Base-by-base conservation (phyloP, 1,140 invertebrate species). In the Callitettix versicolor region DNA sequence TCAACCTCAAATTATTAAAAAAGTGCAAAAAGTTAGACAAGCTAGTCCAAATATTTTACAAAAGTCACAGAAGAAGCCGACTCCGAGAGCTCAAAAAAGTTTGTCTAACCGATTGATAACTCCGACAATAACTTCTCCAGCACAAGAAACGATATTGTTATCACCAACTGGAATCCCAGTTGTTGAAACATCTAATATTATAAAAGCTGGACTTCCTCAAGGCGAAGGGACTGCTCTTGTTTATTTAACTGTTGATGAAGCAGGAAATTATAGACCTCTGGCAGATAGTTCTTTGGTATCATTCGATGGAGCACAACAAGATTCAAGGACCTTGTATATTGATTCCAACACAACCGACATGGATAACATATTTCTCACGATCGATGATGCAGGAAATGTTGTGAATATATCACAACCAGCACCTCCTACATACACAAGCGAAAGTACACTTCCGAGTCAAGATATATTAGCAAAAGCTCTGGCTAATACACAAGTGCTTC, bases 401-500 rank as follows among this genome's bases (percentile, higher is more conserved):
- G 44, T 62, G 15, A 62, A 64, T 43, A 55, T 64, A 17, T 26
- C 41, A 3, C 60, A 62, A 18, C 43, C 53, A 11, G 53, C 52
- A 49, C 40, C 38, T 12, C 12, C 55, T 18, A 55, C 53, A 53
- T 21, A 15, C 22, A 11, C 9, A 11, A 30, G 14, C 33, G 57
- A 40, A 12, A 46, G 11, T 43, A 12, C 47, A 18, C 30, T 42
- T 7, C 71, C 76, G 2, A 78, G 74, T 66, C 76, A 82, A 58
- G 85, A 89, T 63, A 84, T 89, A 53, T 65, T 89, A 12, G 84
- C 85, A 7, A 83, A 81, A 18, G 85, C 85, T 5, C 65, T 88
- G 9, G 84, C 82, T 0, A 81, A 85, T 58, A 84, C 81, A n/a
- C 81, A 85, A 63, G 79, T 80, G 17, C 82, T 86, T 59, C 82